phyloP scores from a whole-genome alignment of 2,797 vertebrate species.

The Orestias chungarensis region DNA sequence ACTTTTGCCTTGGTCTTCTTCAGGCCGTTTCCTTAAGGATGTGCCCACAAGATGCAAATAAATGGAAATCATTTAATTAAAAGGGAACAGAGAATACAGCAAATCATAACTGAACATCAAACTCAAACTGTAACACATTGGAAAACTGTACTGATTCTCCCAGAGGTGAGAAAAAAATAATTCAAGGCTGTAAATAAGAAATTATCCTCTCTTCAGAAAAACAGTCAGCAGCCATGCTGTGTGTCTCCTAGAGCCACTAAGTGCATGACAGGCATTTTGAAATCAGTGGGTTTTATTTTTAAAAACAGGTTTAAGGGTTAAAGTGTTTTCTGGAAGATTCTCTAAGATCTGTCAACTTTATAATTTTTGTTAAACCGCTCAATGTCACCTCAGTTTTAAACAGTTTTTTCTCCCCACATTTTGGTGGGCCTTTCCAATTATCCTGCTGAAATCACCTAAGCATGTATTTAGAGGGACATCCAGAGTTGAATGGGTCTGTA shows the following conservation, averaged over 20 bases:
- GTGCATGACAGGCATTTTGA: not conserved
- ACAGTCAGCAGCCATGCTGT: not conserved
- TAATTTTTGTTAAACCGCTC: not conserved
- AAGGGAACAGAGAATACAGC: not conserved
- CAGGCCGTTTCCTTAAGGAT: not conserved
- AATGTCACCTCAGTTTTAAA: not conserved
- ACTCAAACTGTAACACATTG: not conserved
- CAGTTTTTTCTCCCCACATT: not conserved
- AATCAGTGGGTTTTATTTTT: not conserved
- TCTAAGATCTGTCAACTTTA: not conserved
- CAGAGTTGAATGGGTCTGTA: not conserved
- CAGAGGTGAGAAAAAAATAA: not conserved
- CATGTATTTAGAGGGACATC: no score
- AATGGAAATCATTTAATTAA: not conserved
- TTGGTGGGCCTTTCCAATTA: not conserved
- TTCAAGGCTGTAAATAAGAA: not conserved
- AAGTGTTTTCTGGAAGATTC: not conserved
- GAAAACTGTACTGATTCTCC: not conserved
- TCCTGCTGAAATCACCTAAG: not conserved
- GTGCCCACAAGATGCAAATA: not conserved
- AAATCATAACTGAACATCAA: not conserved
- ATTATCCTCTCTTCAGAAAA: not conserved
- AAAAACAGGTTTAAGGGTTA: not conserved
- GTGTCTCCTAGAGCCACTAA: not conserved
- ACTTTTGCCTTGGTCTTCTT: not conserved